phyloP scores from a whole-genome alignment of 2,797 vertebrate species.

The Merluccius polli region DNA sequence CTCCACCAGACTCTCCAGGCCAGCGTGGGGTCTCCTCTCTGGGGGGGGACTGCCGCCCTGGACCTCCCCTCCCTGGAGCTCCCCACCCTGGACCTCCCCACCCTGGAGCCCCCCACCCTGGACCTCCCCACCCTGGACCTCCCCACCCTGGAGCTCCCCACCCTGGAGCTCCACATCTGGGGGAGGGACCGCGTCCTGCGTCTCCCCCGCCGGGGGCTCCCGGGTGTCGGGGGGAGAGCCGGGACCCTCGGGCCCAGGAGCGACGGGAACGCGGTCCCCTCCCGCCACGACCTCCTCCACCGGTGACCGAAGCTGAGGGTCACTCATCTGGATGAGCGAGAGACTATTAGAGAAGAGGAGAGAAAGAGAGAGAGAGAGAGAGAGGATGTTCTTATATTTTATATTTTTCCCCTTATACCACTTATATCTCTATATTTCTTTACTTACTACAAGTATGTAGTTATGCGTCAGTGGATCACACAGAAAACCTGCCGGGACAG shows the following conservation, averaged over 20 bases:
- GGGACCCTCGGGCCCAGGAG: conserved; percentile 4
- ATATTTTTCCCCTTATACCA: no score
- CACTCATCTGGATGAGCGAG: conserved; percentile 44
- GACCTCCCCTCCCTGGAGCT: conserved; percentile 8
- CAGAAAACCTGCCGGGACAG: no score
- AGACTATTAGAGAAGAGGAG: neutral
- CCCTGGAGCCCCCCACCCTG: conserved; percentile 10
- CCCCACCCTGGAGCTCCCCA: neutral
- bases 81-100: no score
- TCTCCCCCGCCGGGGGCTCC: conserved; percentile 13
- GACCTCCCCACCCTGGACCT: neutral
- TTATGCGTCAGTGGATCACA: neutral
- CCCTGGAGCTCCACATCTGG: neutral
- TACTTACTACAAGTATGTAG: no score
- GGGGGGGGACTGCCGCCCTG: neutral
- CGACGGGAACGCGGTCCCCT: neutral
- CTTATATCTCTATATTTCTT: no score
- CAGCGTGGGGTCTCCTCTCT: conserved; percentile 12
- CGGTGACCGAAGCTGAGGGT: conserved; percentile 18
- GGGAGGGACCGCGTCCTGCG: neutral
- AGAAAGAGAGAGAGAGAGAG: conserved; percentile 1
- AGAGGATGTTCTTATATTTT: neutral
- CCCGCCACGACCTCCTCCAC: conserved; percentile 5
- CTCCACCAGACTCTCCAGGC: conserved; percentile 17
- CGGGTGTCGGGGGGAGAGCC: neutral